Conservation (phyloP, 1,140 invertebrate genomes). For the Zaprionus tsacasi region DNA sequence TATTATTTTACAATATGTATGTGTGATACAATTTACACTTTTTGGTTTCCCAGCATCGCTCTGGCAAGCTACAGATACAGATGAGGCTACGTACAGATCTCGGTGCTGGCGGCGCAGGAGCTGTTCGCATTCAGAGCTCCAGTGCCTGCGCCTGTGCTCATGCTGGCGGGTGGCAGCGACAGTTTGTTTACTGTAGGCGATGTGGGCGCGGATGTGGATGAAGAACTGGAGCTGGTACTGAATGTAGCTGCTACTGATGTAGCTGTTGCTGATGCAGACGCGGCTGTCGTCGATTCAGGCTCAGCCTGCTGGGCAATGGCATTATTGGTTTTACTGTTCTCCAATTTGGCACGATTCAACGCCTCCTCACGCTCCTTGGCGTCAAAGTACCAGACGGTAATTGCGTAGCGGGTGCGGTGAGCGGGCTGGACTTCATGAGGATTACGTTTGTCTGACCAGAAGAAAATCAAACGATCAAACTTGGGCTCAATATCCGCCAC, state of each 20-base stretch:
- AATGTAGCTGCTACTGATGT: constrained; percentile 3
- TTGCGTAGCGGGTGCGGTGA: constrained; percentile 94
- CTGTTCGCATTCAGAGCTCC: constrained; percentile 64
- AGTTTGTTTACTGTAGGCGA: constrained; percentile 22
- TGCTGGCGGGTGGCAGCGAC: constrained; percentile 54
- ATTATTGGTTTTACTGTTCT: constrained; percentile 70
- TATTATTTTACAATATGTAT: constrained; percentile 70
- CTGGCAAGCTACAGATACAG: constrained; percentile 26
- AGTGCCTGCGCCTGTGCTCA: constrained; percentile 57
- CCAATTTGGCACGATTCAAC: constrained; percentile 82
- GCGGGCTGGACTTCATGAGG: constrained; percentile 98
- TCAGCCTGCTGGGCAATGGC: constrained; percentile 49
- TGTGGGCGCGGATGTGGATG: constrained; percentile 20
- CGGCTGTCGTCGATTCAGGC: constrained; percentile 62
- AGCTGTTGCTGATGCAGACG: constrained; percentile 32
- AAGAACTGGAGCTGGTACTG: constrained; percentile 11
- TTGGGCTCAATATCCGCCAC: constrained; percentile 96
- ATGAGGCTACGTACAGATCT: constrained; percentile 77
- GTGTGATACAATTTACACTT: constrained; percentile 56
- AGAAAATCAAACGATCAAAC: constrained; percentile 97
- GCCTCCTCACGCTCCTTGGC: constrained; percentile 92
- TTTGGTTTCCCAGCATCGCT: constrained; percentile 54
- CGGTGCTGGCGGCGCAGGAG: constrained; percentile 63
- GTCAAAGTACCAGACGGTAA: constrained; percentile 98
- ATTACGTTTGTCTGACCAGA: constrained; percentile 98